Evolutionary conservation across 2,888 invertebrate genomes (phyloP), one percentile per base, ranked within the genome.

Genomic region (Ectropis crepuscularia): DNA sequence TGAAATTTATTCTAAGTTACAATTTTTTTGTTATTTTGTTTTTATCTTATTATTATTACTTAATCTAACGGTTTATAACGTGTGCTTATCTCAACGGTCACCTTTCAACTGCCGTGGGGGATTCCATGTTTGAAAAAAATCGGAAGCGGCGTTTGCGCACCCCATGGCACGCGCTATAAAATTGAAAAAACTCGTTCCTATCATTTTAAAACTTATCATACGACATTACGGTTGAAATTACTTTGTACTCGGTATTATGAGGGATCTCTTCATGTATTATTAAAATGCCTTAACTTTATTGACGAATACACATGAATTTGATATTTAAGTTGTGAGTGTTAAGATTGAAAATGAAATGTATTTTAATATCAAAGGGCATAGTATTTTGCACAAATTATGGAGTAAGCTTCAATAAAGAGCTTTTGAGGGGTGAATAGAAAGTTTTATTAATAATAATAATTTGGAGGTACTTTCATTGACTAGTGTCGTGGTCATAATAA

Each of bases 61-160:
- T 50, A 59, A 50, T 41, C 11, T 51, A 57, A 51, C 61, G 42
- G 67, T 64, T 57, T 39, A 47, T 43, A 70, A 74, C 81, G 85
- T 85, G 74, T 74, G 61, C 72, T 57, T 69, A 58, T 68, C 68
- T 69, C 80, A 80, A 87, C 83, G 80, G 82, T 76, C 80, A 87
- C 84, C 83, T 82, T 85, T 84, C 81, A 88, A 92, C 92, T 92
- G 84, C 72, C 70, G 73, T 76, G 71, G 75, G 53, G 78, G 74
- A 71, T 81, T 79, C 78, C 74, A 74, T 86, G 82, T 82, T 83
- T 70, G 81, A 88, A 89, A 85, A 76, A 79, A 77, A 80, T 86
- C 86, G 89, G 86, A 87, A 86, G 82, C 75, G 84, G 84, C 90
- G 89, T 81, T 74, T 71, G 87, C 91, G 92, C 92, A 91, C 90